phyloP scores from a whole-genome alignment of 30 jellyfish, hydroid and myxozoan genomes.

The Pseudorhiza aurosa region DNA sequence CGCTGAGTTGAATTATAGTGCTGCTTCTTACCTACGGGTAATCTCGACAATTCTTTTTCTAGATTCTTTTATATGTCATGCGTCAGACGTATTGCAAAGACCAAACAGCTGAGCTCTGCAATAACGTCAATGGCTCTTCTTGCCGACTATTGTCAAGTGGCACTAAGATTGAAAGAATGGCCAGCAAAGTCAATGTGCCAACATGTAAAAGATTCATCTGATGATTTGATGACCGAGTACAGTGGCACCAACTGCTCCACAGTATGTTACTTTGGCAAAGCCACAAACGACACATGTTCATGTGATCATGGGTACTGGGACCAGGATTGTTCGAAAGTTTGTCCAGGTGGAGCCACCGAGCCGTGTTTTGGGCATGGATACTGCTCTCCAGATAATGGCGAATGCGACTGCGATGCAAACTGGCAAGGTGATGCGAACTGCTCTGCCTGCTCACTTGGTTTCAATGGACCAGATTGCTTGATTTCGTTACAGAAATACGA shows the following conservation, averaged over 20 bases:
- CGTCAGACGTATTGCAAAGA: constrained; percentile 16
- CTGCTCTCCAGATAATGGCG: constrained; percentile 25
- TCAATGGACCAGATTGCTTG: constrained; percentile 53
- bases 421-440: constrained; percentile 56
- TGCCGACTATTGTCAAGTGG: constrained; percentile 55
- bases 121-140: constrained; percentile 6
- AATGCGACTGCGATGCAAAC: constrained; percentile 52
- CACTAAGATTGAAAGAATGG: constrained; percentile 35
- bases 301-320: constrained; percentile 70
- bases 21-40: too few species aligned
- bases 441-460: constrained; percentile 48
- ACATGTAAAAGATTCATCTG: background rate
- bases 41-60: too few species aligned
- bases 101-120: background rate
- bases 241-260: constrained; percentile 46
- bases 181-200: constrained; percentile 54
- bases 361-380: constrained; percentile 62
- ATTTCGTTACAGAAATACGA: background rate
- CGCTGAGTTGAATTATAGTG: too few species aligned
- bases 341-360: constrained; percentile 63
- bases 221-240: background rate
- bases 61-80: constrained; percentile 63
- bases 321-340: constrained; percentile 6
- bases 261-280: constrained; percentile 34
- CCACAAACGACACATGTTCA: constrained; percentile 4